Base-by-base conservation (phyloP, 1,140 invertebrate species). In the Zelostemma sp. region DNA sequence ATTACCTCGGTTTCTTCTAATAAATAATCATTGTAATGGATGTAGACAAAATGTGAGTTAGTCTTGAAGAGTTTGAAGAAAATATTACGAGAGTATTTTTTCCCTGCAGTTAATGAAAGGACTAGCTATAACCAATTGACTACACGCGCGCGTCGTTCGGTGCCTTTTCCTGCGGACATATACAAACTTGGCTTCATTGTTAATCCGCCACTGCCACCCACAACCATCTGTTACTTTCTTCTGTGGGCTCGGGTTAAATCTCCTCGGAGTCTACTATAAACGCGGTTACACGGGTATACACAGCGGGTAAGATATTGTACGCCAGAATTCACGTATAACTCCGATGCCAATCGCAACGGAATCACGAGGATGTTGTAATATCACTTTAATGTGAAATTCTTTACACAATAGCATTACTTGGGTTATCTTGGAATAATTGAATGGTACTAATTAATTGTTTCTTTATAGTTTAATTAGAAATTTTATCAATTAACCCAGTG, bases 211-310 rank as follows among this genome's bases (percentile, higher is more conserved):
- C 40, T 75, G 55, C 78, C 73, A 80, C 79, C 77, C 75, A 80
- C 79, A 73, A 77, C 43, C 71, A 75, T 81, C 72, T 72, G 68
- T 77, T 78, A 78, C 78, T 80, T 79, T 80, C 76, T 79, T 80
- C 62, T 33, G 51, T 54, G 54, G 51, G 56, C 71, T 68, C 41
- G 57, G 56, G 76, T 72, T 79, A 76, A 78, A 80, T 80, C 76
- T 78, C 64, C 65, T 43, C 40, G 9, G 46, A 70, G 60, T 57
- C 55, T 67, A 61, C 69, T 68, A 75, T 60, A 71, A 72, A 60
- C 54, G 43, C 53, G 50, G 47, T 64, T 68, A 73, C 51, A 73
- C 46, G 58, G 57, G 68, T 69, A 18, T 31, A 65, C 61, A 56
- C 48, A 48, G 57, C 62, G 45, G 64, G 59, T 43, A 65, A 60